Evolutionary conservation across 2,113 vertebrate genomes (phyloP).

Genomic region (Noctilio leporinus): DNA sequence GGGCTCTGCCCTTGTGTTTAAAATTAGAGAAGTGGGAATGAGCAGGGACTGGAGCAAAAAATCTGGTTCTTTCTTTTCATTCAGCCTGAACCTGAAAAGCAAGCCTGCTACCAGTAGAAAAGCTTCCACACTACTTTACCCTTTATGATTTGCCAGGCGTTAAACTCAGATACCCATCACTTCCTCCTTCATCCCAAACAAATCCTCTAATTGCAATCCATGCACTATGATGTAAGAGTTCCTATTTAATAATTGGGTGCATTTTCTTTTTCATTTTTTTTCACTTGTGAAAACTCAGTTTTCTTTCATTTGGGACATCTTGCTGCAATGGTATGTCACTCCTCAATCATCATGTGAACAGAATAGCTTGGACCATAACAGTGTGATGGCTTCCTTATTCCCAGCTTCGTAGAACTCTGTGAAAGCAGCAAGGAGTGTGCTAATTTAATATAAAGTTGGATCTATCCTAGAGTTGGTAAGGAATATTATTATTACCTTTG

Average conservation of each 20-base stretch:
- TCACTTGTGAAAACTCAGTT: not conserved
- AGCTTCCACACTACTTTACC: not conserved
- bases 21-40: not conserved
- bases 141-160: not conserved
- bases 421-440: conserved; percentile 2
- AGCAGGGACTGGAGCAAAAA: not conserved
- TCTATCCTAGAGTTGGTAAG: not conserved
- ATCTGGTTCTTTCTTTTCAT: not conserved
- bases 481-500: conserved; percentile 6
- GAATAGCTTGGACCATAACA: not conserved
- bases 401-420: conserved; percentile 9
- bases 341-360: not conserved
- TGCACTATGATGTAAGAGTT: not conserved
- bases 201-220: not conserved
- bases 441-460: conserved; percentile 31
- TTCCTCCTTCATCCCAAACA: not conserved
- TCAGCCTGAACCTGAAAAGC: not conserved
- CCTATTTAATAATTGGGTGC: not conserved
- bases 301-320: conserved; percentile 12
- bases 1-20: not conserved
- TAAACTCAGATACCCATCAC: not conserved
- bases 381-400: conserved; percentile 30
- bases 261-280: not conserved
- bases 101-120: not conserved
- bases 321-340: not conserved